Evolutionary conservation across 2,113 vertebrate genomes (phyloP).

Genomic region (Acrocephalus arundinaceus): DNA sequence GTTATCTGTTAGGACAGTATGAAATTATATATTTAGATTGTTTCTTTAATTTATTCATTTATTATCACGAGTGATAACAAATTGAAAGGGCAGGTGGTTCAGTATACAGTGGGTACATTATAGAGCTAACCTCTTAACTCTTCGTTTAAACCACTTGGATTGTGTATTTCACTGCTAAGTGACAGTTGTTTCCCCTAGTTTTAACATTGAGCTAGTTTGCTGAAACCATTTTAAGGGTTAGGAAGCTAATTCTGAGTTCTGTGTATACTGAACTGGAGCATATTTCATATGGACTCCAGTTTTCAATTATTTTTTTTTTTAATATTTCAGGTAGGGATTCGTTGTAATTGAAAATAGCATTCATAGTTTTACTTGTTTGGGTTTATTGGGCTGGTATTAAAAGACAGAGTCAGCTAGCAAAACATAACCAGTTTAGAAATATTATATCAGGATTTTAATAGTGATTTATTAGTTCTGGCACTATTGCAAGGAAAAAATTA

Average conservation of each 20-base stretch:
- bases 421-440: not conserved
- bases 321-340: not conserved
- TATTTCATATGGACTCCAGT: not conserved
- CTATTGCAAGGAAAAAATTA: not conserved
- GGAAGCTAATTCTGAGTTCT: not conserved
- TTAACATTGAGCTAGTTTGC: not conserved
- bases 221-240: not conserved
- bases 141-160: not conserved
- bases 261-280: not conserved
- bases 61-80: not conserved
- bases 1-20: not conserved
- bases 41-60: not conserved
- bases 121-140: not conserved
- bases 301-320: not conserved
- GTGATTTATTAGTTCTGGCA: conserved; percentile 17
- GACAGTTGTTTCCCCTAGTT: not conserved
- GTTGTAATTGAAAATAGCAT: not conserved
- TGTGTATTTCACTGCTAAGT: not conserved
- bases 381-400: not conserved
- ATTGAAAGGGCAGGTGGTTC: not conserved
- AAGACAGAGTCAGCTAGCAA: not conserved
- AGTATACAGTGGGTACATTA: not conserved
- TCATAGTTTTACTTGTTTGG: not conserved
- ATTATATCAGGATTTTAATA: not conserved
- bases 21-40: not conserved